Base-by-base conservation (phyloP, 2,888 invertebrate genomes). In the Cistogaster globosa region DNA sequence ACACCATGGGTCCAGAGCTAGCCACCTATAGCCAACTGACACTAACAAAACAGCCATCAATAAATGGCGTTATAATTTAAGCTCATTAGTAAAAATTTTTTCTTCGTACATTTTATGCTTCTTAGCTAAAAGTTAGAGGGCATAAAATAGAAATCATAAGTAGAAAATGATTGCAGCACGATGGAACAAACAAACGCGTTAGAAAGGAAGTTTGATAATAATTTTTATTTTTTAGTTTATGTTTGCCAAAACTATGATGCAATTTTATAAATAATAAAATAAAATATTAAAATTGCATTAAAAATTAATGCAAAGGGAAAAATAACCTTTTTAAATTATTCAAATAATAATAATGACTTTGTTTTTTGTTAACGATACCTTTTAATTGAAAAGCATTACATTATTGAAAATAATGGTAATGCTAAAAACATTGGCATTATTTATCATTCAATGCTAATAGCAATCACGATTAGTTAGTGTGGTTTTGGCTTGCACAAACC, bases 1-100 rank as follows among this genome's bases (percentile, higher is more conserved):
- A 18, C 48, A 57, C 38, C 63, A 55, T 53, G 26, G 74, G 38
- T 38, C 62, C 38, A 48, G 26, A 26, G 12, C 42, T 4, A 20
- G 42, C 57, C 26, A 48, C 16, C 48, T 32, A 7, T 8, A 77
- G 48, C 11, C 51, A 80, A 53, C 74, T 60, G 62, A 62, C 78
- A 71, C 38, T 58, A 69, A 75, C 63, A 38, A 77, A 81, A 82
- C 82, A 85, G n/a, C 82, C 85, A 81, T 81, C 84, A 75, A 82
- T 78, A 78, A 85, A 76, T 82, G 85, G 85, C 85, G 85, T 85
- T 85, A 85, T 85, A 85, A 85, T 85, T 85, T 85, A 75, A 82
- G 78, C 85, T 85, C 82, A 85, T 85, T 82, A 85, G 82, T 82
- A 82, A 32, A 7, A 69, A 75, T 80, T 85, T 80, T 45, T 20